Conservation (phyloP, 1,140 invertebrate species). For the Calliphora vicina region DNA sequence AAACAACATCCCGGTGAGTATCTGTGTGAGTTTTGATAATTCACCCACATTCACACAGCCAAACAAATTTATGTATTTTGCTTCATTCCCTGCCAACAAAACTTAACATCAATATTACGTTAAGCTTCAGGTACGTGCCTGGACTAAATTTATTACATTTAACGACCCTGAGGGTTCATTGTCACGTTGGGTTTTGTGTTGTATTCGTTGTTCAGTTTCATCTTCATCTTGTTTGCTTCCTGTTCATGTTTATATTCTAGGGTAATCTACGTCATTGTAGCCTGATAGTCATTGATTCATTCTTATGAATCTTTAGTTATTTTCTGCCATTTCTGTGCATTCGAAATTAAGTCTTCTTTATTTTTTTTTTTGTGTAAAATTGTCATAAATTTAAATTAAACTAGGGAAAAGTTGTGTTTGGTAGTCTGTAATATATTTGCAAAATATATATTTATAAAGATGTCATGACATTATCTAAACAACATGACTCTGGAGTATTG, state of each 20-base stretch:
- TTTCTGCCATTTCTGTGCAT: too few species aligned
- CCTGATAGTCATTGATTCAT: too few species aligned
- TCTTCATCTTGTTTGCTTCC: background rate
- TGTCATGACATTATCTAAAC: background rate
- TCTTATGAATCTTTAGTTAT: too few species aligned
- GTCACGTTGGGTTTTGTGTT: conserved; percentile 15
- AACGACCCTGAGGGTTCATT: conserved; percentile 35
- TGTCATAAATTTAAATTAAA: background rate
- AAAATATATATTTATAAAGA: background rate
- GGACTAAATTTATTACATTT: conserved; percentile 34
- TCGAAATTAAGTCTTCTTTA: too few species aligned
- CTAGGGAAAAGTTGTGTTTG: background rate
- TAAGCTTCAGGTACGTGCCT: conserved; percentile 35
- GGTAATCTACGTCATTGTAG: too few species aligned
- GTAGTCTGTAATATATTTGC: too few species aligned
- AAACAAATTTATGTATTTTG: too few species aligned
- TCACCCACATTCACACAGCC: too few species aligned
- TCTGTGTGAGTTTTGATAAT: background rate
- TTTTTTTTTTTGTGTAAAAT: too few species aligned
- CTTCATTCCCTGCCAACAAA: background rate
- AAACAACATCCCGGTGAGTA: background rate
- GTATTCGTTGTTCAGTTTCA: background rate
- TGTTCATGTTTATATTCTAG: background rate
- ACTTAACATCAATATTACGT: conserved; percentile 23
- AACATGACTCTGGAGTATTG: background rate